These are phyloP conservation scores for Cephus nigrinus DNA, from an alignment of 2,888 invertebrate genomes.

Conservation along the genomic window DNA sequence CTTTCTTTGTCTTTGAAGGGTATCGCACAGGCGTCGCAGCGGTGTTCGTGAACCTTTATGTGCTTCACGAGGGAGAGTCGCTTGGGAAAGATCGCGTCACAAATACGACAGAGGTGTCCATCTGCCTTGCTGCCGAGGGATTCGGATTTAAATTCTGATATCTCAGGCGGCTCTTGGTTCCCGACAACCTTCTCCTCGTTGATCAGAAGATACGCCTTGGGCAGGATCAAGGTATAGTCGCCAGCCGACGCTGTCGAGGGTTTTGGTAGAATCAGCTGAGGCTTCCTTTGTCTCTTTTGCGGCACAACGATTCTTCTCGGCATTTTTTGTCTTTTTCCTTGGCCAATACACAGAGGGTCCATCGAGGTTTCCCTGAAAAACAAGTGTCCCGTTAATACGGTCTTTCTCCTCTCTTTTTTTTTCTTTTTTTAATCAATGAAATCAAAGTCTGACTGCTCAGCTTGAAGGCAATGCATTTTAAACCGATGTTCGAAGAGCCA, in stretches of 20 bases:
- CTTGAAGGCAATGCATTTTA: neutral
- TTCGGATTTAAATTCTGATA: neutral
- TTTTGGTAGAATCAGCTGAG: slow-evolving; percentile 16
- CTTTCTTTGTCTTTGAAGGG: neutral
- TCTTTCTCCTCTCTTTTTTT: neutral
- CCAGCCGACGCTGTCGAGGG: neutral
- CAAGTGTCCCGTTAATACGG: neutral
- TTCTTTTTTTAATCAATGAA: neutral
- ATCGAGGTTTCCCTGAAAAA: slow-evolving; percentile 15
- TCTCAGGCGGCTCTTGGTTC: neutral
- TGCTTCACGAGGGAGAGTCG: neutral
- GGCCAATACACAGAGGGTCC: slow-evolving; percentile 11
- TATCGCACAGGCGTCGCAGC: neutral
- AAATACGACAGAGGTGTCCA: neutral
- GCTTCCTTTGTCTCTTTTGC: neutral
- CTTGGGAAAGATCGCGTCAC: neutral
- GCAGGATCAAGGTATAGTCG: slow-evolving; percentile 7
- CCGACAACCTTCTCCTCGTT: neutral
- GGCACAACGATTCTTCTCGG: neutral
- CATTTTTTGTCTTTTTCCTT: slow-evolving; percentile 8
- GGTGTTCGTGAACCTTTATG: neutral
- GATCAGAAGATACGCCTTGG: slow-evolving; percentile 2
- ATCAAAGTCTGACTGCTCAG: neutral
- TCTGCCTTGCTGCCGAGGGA: no score
- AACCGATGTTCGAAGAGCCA: neutral